Evolutionary conservation across 2,888 invertebrate species (phyloP).

Genomic region (Zhuqinia jingwanae): DNA sequence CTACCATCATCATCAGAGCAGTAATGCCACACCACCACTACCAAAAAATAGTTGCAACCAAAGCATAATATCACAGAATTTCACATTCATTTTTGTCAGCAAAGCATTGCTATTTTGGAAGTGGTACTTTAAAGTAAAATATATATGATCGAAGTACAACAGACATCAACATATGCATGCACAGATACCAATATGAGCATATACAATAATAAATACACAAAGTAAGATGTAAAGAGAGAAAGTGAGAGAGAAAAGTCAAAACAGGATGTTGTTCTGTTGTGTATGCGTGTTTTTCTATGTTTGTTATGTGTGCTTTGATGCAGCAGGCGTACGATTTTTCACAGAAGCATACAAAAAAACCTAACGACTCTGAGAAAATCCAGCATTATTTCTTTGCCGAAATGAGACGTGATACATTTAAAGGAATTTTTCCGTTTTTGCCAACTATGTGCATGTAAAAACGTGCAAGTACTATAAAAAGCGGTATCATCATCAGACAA

Average conservation of each 20-base stretch:
- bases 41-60: constrained; percentile 38
- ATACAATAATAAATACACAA: not conserved
- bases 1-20: constrained; percentile 20
- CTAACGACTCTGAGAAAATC: constrained; percentile 71
- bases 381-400: constrained; percentile 59
- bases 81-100: constrained; percentile 23
- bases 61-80: constrained; percentile 43
- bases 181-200: not conserved
- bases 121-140: not conserved
- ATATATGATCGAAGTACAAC: constrained; percentile 13
- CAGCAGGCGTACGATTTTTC: constrained; percentile 69
- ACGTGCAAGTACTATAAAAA: constrained; percentile 61
- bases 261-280: constrained; percentile 26
- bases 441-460: constrained; percentile 52
- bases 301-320: constrained; percentile 57
- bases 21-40: constrained; percentile 36
- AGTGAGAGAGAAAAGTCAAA: constrained; percentile 21
- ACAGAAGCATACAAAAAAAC: constrained; percentile 61
- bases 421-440: constrained; percentile 52
- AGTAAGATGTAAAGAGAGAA: not conserved
- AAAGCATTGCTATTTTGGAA: not conserved
- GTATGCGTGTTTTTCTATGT: constrained; percentile 37
- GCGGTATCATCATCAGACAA: constrained; percentile 49
- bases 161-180: not conserved
- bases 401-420: constrained; percentile 70